phyloP scores from a whole-genome alignment of 1,140 invertebrate species.

The Brachionus calyciflorus region DNA sequence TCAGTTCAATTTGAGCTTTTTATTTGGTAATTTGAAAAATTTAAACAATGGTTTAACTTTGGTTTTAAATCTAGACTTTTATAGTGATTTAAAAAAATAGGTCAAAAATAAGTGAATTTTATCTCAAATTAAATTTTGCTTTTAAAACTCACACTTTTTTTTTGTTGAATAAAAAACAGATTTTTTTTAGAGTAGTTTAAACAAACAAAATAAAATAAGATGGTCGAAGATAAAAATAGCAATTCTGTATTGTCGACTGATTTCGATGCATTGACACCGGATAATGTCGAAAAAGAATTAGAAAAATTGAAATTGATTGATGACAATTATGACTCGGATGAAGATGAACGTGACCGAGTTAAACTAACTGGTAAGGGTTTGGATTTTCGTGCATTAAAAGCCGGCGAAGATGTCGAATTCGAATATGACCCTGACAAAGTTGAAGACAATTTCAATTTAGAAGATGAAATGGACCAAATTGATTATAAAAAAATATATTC shows the following conservation, averaged over 20 bases:
- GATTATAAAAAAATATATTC: conserved; percentile 41
- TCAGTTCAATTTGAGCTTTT: too few species aligned
- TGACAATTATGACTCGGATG: conserved; percentile 37
- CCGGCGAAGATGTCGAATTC: conserved; percentile 35
- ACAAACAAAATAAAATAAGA: not conserved
- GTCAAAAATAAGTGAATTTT: too few species aligned
- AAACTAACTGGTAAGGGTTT: conserved; percentile 33
- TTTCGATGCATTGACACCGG: conserved; percentile 22
- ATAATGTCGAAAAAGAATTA: conserved; percentile 42
- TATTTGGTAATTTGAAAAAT: too few species aligned
- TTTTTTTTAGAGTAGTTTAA: too few species aligned
- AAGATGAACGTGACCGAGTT: conserved; percentile 26
- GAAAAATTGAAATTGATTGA: conserved; percentile 24
- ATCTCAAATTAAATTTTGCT: not conserved
- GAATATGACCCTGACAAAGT: conserved; percentile 23
- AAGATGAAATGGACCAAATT: conserved; percentile 34
- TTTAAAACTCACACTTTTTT: too few species aligned
- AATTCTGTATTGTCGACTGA: not conserved
- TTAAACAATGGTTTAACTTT: too few species aligned
- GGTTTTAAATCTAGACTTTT: too few species aligned
- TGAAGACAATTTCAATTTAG: conserved; percentile 29
- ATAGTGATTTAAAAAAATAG: too few species aligned
- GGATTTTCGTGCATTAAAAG: conserved; percentile 32
- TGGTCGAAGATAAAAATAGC: not conserved
- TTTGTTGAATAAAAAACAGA: too few species aligned